Percentiles rank a stretch among this genome's conserved stretches.
These are phyloP conservation scores for Falco naumanni DNA, from an alignment of 2,797 vertebrate genomes.

Conservation along the genomic window DNA sequence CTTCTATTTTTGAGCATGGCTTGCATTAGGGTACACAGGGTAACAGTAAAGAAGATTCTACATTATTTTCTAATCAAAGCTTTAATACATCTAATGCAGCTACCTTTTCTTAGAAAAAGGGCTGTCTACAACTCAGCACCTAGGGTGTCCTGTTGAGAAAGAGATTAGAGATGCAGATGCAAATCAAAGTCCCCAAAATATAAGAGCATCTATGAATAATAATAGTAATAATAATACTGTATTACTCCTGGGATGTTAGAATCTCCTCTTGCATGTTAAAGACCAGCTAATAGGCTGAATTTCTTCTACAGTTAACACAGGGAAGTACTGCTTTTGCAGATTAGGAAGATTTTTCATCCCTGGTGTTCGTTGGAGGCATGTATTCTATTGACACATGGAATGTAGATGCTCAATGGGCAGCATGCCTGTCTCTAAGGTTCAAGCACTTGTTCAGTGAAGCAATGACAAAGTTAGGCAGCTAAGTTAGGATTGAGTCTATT, in stretches of 20 bases:
- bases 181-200: background rate
- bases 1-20: background rate
- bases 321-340: background rate
- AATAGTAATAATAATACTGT: background rate
- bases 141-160: background rate
- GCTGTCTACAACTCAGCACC: background rate
- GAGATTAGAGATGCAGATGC: background rate
- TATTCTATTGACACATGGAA: background rate
- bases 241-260: background rate
- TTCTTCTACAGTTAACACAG: background rate
- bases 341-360: background rate
- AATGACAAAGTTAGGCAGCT: background rate
- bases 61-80: background rate
- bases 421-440: background rate
- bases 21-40: background rate
- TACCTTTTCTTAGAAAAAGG: background rate
- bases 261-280: background rate
- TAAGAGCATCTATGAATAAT: background rate
- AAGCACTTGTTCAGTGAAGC: background rate
- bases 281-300: background rate
- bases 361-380: background rate
- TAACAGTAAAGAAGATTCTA: background rate
- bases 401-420: background rate
- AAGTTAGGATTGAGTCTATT: rapidly evolving
- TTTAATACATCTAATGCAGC: background rate